Evolutionary conservation across 2,113 vertebrate genomes (phyloP), one percentile per base, ranked within the genome.

Genomic region (Parus major): DNA sequence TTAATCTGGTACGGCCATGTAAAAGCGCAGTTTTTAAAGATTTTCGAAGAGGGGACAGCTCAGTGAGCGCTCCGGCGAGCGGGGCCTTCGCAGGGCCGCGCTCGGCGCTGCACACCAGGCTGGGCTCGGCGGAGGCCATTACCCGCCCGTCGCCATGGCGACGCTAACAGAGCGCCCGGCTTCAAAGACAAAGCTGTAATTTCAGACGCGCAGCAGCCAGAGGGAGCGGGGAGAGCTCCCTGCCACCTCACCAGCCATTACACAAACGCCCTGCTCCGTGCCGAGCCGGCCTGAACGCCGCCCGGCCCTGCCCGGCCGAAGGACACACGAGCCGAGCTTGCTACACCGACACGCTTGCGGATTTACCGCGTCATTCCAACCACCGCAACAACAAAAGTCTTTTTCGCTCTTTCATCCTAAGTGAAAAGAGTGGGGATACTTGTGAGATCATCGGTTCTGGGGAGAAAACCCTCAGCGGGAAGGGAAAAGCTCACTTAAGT

Each of bases 161-260:
- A 99, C 99, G 84, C 97, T 98, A 98, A 98, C 97, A 96, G 98
- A 98, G 97, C 97, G 98, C 98, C 98, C 96, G 98, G 98, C 98
- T 99, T 98, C 98, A 99, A 99, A 99, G 99, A 98, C 98, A 98
- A 98, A 98, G 99, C 98, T 99, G 99, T 98, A 99, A 99, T 99
- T 99, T 98, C 99, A 99, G 98, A 98, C 98, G 98, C 98, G 98
- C 98, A 98, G 98, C 98, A 99, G 99, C 98, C 98, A 99, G 99
- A 98, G 99, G 99, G 98, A 99, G 99, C 98, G 98, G 98, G 98
- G 98, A 98, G 98, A 97, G 98, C 97, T 97, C 87, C 94, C 97
- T 92, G 96, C 96, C 98, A 97, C 97, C 98, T 97, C 96, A 98
- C 96, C 97, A 98, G 97, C 97, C 98, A 98, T 98, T 98, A 97